These are phyloP conservation scores for Phortica magna DNA, from an alignment of 2,888 invertebrate genomes.

Conservation along the genomic window DNA sequence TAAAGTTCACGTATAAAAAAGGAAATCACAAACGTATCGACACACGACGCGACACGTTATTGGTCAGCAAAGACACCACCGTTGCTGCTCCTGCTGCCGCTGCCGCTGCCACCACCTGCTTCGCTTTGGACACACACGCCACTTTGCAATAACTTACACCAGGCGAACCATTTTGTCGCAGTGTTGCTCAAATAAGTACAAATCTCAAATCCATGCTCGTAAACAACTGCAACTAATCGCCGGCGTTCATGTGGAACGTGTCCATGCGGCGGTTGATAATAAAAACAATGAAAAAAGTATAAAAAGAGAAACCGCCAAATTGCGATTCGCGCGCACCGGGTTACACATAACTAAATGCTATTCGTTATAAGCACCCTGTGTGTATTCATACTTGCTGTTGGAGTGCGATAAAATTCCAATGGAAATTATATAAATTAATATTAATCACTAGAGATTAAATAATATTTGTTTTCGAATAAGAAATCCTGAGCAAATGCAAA, in stretches of 20 bases:
- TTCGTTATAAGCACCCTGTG: too few species aligned
- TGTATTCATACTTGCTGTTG: too few species aligned
- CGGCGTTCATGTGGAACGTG: slow-evolving; percentile 70
- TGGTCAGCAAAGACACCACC: neutral
- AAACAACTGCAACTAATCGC: slow-evolving; percentile 77
- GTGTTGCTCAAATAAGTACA: slow-evolving; percentile 61
- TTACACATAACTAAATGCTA: too few species aligned
- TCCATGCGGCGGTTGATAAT: slow-evolving; percentile 57
- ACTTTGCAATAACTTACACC: slow-evolving; percentile 70
- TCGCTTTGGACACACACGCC: slow-evolving; percentile 58
- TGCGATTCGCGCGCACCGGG: neutral
- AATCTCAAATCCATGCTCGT: slow-evolving; percentile 75
- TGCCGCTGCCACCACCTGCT: slow-evolving; percentile 7
- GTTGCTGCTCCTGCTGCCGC: too few species aligned
- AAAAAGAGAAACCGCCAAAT: neutral
- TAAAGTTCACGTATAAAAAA: slow-evolving; percentile 64
- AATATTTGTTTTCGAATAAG: too few species aligned
- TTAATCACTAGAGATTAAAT: too few species aligned
- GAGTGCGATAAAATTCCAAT: too few species aligned
- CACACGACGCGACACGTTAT: slow-evolving; percentile 1
- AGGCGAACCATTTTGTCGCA: slow-evolving; percentile 59
- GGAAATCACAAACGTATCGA: slow-evolving; percentile 68
- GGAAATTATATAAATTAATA: too few species aligned
- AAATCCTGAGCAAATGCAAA: too few species aligned
- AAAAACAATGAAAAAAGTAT: neutral